These are phyloP conservation scores for Montipora foliosa DNA, from an alignment of 64 coral and sea anemone species.

Conservation along the genomic window DNA sequence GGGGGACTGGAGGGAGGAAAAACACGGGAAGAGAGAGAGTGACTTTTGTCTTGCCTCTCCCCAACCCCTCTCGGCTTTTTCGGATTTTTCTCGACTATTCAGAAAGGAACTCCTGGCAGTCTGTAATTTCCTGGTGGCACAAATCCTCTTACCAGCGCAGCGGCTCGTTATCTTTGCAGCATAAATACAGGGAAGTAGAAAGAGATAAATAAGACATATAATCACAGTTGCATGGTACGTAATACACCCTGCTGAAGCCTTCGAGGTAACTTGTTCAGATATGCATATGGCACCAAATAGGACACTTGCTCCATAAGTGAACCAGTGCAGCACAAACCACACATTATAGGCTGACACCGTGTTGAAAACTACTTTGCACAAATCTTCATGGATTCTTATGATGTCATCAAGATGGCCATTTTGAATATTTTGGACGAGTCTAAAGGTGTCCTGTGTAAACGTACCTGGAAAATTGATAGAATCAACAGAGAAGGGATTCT, in stretches of 20 bases:
- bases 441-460: not conserved
- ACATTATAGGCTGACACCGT: conserved; percentile 24
- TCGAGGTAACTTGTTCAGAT: not conserved
- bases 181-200: not conserved
- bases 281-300: not conserved
- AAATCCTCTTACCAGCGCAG: not conserved
- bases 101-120: not conserved
- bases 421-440: not conserved
- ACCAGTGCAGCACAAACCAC: conserved; percentile 28
- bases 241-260: not conserved
- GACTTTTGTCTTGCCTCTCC: too few species aligned
- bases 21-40: too few species aligned
- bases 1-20: too few species aligned
- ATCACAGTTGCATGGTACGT: not conserved
- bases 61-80: too few species aligned
- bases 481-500: not conserved
- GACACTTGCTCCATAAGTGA: not conserved
- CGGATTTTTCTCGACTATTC: not conserved
- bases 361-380: conserved; percentile 2
- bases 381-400: conserved; percentile 20
- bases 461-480: not conserved
- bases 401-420: not conserved
- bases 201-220: not conserved
- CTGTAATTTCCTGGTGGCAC: too few species aligned
- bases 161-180: conserved; percentile 11